A percentile compares a stretch with the other conserved stretches of the same genome.
Evolutionary conservation across 2,797 vertebrate genomes (phyloP).

Genomic region (Pipistrellus pipistrellus): DNA sequence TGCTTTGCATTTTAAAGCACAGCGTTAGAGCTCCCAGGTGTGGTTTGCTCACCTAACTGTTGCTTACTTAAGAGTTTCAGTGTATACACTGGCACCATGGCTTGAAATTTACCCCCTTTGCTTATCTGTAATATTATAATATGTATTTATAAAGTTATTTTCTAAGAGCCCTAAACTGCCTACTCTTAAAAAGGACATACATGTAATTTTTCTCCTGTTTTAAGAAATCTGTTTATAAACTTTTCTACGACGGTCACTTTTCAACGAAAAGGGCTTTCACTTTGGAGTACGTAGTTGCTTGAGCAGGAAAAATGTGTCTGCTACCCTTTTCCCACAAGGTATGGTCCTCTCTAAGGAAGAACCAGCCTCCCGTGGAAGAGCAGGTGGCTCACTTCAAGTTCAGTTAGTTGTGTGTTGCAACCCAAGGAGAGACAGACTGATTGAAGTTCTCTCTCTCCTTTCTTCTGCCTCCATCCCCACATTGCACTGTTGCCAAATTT

Average conservation of each 20-base stretch:
- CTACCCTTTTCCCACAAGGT: not conserved
- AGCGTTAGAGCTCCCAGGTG: slow-evolving; percentile 62
- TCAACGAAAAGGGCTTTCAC: slow-evolving; percentile 49
- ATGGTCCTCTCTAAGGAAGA: not conserved
- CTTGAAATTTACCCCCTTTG: slow-evolving; percentile 78
- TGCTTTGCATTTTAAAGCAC: slow-evolving; percentile 77
- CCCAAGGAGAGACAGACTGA: not conserved
- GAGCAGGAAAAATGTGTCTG: slow-evolving; percentile 31
- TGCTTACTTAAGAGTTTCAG: slow-evolving; percentile 67
- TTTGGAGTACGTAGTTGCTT: slow-evolving; percentile 29
- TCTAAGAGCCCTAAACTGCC: slow-evolving; percentile 74
- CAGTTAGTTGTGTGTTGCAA: not conserved
- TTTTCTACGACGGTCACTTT: slow-evolving; percentile 61
- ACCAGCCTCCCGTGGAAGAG: not conserved
- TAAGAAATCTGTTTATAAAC: slow-evolving; percentile 56
- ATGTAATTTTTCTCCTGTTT: slow-evolving; percentile 63
- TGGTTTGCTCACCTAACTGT: slow-evolving; percentile 71
- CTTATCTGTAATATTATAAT: slow-evolving; percentile 73
- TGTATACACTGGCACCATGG: slow-evolving; percentile 82
- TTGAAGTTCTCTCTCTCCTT: not conserved
- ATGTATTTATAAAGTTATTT: slow-evolving; percentile 76
- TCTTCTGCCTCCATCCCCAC: not conserved
- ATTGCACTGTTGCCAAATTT: slow-evolving; percentile 38
- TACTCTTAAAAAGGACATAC: slow-evolving; percentile 64
- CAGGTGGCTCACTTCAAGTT: not conserved